Evolutionary conservation across 1,140 invertebrate genomes (phyloP), one percentile per base, ranked within the genome.

Genomic region (Ladona fulva): DNA sequence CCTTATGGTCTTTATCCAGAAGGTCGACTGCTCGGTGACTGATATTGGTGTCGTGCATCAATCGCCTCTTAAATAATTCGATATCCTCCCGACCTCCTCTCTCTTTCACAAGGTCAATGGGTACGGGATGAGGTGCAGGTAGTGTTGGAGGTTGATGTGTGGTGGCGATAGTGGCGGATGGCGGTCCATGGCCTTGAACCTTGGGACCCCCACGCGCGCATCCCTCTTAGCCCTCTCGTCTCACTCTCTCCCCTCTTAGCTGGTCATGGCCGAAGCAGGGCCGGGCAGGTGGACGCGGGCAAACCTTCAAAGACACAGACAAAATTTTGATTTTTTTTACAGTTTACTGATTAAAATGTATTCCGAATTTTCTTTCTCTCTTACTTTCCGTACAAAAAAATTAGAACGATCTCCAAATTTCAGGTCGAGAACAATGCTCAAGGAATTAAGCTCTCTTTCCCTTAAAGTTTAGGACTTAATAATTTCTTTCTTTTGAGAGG

Each of bases 251-350:
- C 52, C 52, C 52, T 66, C 52, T 19, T 66, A 22, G 52, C 14
- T 37, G 29, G 29, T 37, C 29, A 37, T 37, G 29, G 29, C 29
- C 29, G 29, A 37, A 37, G 29, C 52, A 66, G 52, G 52, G n/a
- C 52, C 52, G 52, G 52, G 52, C 52, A 66, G 52, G 52, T 66
- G 52, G 52, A 22, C 52, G 52, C 52, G 52, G 52, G 52, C 14
- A 66, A 66, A 66, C 52, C 52, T 66, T 66, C 52, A 66, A 66
- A 66, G 52, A 66, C 52, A 66, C 52, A 66, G 52, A 66, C 52
- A 66, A 66, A 66, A 66, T 66, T 66, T 66, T 66, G 52, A 66
- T 16, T 66, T 66, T 66, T 66, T 19, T 66, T 66, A 37, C 29
- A 37, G 29, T 37, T 37, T 37, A 37, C 29, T 37, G 29, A 37